phyloP scores from a whole-genome alignment of 2,113 vertebrate species.

The Herpetotheres cachinnans region DNA sequence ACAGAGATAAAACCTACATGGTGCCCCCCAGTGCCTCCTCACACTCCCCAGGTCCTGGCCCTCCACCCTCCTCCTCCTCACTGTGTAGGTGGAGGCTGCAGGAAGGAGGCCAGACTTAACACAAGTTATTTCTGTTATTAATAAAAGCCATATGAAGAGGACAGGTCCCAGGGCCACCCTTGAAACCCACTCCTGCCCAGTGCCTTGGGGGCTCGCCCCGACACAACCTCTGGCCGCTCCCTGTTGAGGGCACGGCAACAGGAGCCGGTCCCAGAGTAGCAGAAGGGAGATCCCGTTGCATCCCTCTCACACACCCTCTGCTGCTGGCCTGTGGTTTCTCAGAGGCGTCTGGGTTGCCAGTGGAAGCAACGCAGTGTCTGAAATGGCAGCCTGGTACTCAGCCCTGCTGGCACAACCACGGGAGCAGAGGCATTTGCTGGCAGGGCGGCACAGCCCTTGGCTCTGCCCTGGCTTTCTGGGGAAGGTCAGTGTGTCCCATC shows the following conservation, averaged over 20 bases:
- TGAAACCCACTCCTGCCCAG: background rate
- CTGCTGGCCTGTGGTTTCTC: background rate
- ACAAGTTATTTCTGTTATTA: background rate
- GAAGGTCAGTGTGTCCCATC: background rate
- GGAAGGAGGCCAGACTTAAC: background rate
- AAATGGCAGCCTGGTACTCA: background rate
- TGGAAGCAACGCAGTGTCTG: background rate
- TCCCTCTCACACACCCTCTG: background rate
- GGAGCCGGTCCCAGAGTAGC: background rate
- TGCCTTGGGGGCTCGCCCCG: background rate
- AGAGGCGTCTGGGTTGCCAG: background rate
- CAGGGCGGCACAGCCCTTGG: background rate
- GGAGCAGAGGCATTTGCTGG: background rate
- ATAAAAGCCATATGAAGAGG: background rate
- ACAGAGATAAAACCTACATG: background rate
- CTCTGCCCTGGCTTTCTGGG: background rate
- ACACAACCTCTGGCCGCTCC: background rate
- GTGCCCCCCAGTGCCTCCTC: background rate
- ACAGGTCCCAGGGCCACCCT: background rate
- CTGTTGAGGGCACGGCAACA: fast-evolving
- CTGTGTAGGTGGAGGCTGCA: background rate
- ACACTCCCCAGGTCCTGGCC: background rate
- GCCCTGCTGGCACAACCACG: background rate
- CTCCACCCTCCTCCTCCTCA: background rate
- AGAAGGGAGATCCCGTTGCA: background rate